These are phyloP conservation scores for Drosophila diplacantha DNA, from an alignment of 2,888 invertebrate species.

Conservation along the genomic window DNA sequence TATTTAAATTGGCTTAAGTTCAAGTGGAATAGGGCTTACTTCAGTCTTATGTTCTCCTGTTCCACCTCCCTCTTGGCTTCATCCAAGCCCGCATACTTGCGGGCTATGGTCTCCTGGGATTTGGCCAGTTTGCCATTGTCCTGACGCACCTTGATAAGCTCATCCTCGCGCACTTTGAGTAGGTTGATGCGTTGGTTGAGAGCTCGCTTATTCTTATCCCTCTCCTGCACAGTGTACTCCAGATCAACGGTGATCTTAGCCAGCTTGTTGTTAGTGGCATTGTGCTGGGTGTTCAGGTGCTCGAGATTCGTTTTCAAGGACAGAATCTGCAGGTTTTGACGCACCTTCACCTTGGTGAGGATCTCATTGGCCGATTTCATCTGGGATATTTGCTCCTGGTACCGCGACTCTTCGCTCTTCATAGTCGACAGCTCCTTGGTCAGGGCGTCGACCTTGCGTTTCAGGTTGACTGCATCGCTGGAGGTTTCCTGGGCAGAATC, in stretches of 20 bases:
- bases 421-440: constrained; percentile 68
- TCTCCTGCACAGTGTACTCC: constrained; percentile 74
- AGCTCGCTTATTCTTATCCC: constrained; percentile 73
- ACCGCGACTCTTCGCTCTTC: constrained; percentile 69
- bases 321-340: constrained; percentile 76
- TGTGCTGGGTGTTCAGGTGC: constrained; percentile 74
- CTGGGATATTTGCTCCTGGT: constrained; percentile 69
- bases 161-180: constrained; percentile 77
- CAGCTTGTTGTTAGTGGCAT: constrained; percentile 74
- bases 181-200: constrained; percentile 73
- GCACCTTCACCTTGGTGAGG: constrained; percentile 74
- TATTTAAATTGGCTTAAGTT: no score
- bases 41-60: constrained; percentile 71
- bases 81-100: constrained; percentile 72
- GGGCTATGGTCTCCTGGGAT: constrained; percentile 72
- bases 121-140: constrained; percentile 75
- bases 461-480: constrained; percentile 74
- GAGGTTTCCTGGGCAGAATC: constrained; percentile 72
- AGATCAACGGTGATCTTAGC: constrained; percentile 74
- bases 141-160: constrained; percentile 73
- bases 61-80: constrained; percentile 69
- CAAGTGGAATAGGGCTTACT: constrained; percentile 44
- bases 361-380: constrained; percentile 67
- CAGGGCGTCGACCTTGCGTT: constrained; percentile 72
- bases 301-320: constrained; percentile 76